Evolutionary conservation across 2,113 vertebrate genomes (phyloP).

Genomic region (Lathamus discolor): DNA sequence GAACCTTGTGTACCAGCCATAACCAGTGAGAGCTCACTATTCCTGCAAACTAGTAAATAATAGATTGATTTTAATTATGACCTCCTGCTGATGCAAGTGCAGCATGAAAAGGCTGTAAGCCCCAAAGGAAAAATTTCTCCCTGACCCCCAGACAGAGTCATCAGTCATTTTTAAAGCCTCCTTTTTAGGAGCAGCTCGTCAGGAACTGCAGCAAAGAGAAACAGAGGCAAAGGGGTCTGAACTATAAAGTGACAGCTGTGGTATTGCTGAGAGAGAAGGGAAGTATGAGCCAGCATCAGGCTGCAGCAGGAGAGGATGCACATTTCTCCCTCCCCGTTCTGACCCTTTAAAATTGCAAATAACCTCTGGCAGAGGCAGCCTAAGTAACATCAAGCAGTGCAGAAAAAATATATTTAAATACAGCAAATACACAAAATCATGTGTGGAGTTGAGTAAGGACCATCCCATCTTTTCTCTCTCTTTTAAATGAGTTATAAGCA

Average conservation of each 20-base stretch:
- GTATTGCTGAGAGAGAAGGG: neutral
- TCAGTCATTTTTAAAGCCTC: neutral
- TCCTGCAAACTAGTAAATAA: neutral
- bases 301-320: neutral
- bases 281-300: rapidly evolving
- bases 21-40: neutral
- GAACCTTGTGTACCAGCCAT: neutral
- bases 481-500: neutral
- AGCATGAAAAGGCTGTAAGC: neutral
- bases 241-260: neutral
- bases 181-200: neutral
- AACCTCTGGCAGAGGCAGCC: neutral
- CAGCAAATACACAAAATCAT: neutral
- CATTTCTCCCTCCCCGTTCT: neutral
- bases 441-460: neutral
- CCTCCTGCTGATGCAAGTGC: neutral
- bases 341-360: neutral
- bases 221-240: neutral
- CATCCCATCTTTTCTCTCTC: neutral
- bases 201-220: neutral
- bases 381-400: neutral
- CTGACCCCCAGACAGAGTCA: neutral
- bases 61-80: neutral
- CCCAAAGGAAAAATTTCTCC: neutral
- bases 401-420: neutral